Percentiles rank a stretch among this genome's conserved stretches.
These are phyloP conservation scores for Drosophila murphyi DNA, from an alignment of 1,140 invertebrate genomes.

Conservation along the genomic window DNA sequence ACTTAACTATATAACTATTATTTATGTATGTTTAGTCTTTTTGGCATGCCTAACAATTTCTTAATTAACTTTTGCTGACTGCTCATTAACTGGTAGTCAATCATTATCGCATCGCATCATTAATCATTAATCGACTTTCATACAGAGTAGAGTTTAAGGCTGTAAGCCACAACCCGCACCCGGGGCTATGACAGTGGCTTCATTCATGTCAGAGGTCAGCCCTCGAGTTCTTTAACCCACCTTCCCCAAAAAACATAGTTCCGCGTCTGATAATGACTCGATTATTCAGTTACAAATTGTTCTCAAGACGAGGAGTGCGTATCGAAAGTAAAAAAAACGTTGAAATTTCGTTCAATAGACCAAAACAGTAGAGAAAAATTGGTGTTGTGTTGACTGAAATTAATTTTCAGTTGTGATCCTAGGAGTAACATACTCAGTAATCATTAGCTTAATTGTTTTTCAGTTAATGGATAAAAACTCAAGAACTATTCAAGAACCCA, in stretches of 20 bases:
- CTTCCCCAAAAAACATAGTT: constrained; percentile 4
- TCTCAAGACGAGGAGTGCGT: too few species aligned
- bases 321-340: too few species aligned
- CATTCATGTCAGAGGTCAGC: constrained; percentile 14
- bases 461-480: too few species aligned
- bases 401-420: too few species aligned
- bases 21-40: constrained; percentile 21
- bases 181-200: not conserved
- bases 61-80: constrained; percentile 53
- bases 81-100: constrained; percentile 45
- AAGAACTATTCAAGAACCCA: too few species aligned
- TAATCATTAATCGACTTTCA: constrained; percentile 20
- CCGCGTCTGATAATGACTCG: constrained; percentile 2
- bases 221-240: constrained; percentile 2
- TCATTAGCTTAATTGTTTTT: too few species aligned
- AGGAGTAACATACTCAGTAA: too few species aligned
- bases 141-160: not conserved
- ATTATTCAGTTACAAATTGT: not conserved
- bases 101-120: constrained; percentile 31
- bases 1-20: not conserved
- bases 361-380: too few species aligned
- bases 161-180: not conserved
- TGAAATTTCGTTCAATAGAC: too few species aligned
- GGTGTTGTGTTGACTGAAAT: too few species aligned
- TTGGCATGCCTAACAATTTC: constrained; percentile 67